Percentiles rank a stretch among this genome's conserved stretches.
Conservation (phyloP, 2,113 vertebrate genomes). For the Uria aalge region DNA sequence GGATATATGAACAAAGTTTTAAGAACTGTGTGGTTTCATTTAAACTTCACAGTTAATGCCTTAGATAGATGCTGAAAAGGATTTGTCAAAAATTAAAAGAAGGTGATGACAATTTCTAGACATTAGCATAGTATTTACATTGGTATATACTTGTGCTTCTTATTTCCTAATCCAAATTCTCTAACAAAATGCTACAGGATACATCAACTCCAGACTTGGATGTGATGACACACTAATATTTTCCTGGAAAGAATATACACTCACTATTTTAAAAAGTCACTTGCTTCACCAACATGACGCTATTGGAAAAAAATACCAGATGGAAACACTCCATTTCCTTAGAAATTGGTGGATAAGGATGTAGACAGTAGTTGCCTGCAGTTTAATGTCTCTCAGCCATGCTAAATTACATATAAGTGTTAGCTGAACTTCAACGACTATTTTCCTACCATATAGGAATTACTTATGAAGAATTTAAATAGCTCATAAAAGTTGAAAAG, state of each 20-base stretch:
- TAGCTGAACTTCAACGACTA: neutral
- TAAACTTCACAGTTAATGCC: neutral
- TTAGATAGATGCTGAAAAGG: neutral
- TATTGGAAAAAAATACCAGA: neutral
- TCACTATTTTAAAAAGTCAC: neutral
- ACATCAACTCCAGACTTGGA: neutral
- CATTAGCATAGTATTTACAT: neutral
- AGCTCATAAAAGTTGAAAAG: neutral
- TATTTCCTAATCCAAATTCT: neutral
- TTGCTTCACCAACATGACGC: neutral
- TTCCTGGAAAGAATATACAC: neutral
- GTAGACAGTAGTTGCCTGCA: neutral
- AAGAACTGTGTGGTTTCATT: neutral
- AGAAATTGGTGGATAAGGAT: neutral
- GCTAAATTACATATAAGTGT: neutral
- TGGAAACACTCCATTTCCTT: neutral
- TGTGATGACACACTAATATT: neutral
- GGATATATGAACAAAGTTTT: neutral
- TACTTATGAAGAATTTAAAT: neutral
- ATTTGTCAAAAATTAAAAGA: neutral
- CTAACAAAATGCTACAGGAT: neutral
- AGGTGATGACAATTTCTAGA: neutral
- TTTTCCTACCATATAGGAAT: neutral
- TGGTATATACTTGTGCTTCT: neutral
- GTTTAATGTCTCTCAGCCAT: neutral